phyloP scores from a whole-genome alignment of 2,888 invertebrate genomes.

The Trichopoda pennipes region DNA sequence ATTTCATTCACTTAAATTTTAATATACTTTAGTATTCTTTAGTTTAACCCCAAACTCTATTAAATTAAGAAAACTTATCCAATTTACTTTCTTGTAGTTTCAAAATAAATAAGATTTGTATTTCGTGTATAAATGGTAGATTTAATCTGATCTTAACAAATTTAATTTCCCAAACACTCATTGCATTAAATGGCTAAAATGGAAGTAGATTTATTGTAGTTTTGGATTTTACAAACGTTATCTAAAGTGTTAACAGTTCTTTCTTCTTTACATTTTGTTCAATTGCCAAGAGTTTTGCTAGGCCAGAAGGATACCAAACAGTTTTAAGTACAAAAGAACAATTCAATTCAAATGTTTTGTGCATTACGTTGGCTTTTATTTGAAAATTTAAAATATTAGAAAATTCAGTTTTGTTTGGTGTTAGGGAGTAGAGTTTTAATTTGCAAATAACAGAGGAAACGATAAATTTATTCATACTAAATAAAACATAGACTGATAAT shows the following conservation, averaged over 20 bases:
- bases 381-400: not conserved
- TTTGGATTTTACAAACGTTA: conserved; percentile 15
- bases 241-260: conserved; percentile 22
- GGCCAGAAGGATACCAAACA: not conserved
- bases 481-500: too few relatives aligned
- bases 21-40: too few relatives aligned
- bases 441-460: too few relatives aligned
- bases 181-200: not conserved
- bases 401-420: too few relatives aligned
- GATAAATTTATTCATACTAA: too few relatives aligned
- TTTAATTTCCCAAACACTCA: conserved; percentile 7
- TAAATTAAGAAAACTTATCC: too few relatives aligned
- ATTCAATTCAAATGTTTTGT: conserved; percentile 17
- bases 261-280: conserved; percentile 2
- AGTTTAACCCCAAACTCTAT: too few relatives aligned
- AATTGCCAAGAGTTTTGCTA: not conserved
- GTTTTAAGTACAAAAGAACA: not conserved
- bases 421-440: too few relatives aligned
- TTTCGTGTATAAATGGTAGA: not conserved
- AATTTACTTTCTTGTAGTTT: not conserved
- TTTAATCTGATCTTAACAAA: conserved; percentile 15
- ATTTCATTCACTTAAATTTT: too few relatives aligned
- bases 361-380: not conserved
- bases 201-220: conserved; percentile 23
- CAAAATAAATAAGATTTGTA: not conserved